Percentiles rank a stretch among this genome's conserved stretches.
These are phyloP conservation scores for Astropecten irregularis DNA, from an alignment of 53 echinoderm and acorn worm genomes.

Conservation along the genomic window DNA sequence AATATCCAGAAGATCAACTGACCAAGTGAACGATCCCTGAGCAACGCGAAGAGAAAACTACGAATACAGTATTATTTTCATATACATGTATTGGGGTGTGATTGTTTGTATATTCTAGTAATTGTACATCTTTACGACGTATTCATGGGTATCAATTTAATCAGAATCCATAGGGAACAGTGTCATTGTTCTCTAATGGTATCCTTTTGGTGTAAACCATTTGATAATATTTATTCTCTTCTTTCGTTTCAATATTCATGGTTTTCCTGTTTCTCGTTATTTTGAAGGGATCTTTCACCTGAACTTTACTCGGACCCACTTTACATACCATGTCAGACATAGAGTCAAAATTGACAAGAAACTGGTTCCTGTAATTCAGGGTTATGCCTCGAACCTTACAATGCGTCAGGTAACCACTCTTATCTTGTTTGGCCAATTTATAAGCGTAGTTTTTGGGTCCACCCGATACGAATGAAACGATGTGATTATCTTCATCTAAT, in stretches of 20 bases:
- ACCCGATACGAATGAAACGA: not conserved
- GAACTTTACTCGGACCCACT: not conserved
- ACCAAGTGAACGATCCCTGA: no score
- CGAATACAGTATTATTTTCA: no score
- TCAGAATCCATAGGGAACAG: constrained; percentile 10
- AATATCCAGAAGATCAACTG: no score
- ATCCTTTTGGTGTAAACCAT: constrained; percentile 49
- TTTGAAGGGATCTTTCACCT: constrained; percentile 11
- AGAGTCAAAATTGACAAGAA: constrained; percentile 39
- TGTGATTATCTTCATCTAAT: constrained; percentile 14
- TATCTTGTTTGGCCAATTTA: not conserved
- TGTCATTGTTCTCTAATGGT: constrained; percentile 15
- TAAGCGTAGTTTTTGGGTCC: not conserved
- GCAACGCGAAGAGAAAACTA: no score
- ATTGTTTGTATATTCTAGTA: no score
- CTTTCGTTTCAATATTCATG: constrained; percentile 7
- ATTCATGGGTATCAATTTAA: no score
- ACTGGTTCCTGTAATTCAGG: constrained; percentile 19
- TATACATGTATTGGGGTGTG: no score
- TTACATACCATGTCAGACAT: constrained; percentile 28
- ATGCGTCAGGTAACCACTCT: not conserved
- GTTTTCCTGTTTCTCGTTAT: constrained; percentile 12
- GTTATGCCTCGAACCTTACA: constrained; percentile 49
- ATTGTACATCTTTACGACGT: no score
- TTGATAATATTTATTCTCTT: constrained; percentile 18